Percentiles rank a stretch among this genome's conserved stretches.
phyloP scores from a whole-genome alignment of 2,888 invertebrate genomes.

The Sisyra terminalis region DNA sequence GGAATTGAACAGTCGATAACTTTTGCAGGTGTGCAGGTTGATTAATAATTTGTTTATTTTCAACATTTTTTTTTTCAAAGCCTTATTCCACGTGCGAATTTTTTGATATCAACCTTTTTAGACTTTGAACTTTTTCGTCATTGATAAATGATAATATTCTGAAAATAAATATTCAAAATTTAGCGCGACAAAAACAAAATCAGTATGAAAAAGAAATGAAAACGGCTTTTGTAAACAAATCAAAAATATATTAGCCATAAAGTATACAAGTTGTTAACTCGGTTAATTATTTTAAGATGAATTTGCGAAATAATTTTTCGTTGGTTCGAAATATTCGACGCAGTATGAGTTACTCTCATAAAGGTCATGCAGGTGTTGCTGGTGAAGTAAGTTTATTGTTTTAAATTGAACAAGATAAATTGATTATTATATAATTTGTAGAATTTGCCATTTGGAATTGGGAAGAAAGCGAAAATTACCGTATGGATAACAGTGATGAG shows the following conservation, averaged over 20 bases:
- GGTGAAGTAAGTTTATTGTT: no score
- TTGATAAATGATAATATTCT: neutral
- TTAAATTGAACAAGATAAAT: no score
- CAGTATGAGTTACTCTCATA: no score
- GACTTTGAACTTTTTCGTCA: neutral
- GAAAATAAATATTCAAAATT: no score
- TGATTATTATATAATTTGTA: constrained; percentile 16
- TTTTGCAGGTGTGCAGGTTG: neutral
- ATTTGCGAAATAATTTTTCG: no score
- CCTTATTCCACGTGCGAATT: neutral
- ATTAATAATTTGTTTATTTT: neutral
- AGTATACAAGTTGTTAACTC: neutral
- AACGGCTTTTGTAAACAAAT: neutral
- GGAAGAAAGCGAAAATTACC: constrained; percentile 26
- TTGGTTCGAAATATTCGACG: no score
- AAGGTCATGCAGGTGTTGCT: no score
- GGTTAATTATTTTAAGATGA: neutral
- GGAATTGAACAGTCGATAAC: constrained; percentile 11
- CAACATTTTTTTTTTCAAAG: neutral
- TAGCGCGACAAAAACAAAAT: no score
- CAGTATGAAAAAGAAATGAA: no score
- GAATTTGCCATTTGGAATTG: constrained; percentile 30
- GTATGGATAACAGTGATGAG: constrained; percentile 25
- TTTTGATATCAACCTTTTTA: neutral
- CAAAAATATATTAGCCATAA: neutral